A percentile compares a stretch with the other conserved stretches of the same genome.
Evolutionary conservation across 2,113 vertebrate genomes (phyloP).

Genomic region (Leucosticte australis): DNA sequence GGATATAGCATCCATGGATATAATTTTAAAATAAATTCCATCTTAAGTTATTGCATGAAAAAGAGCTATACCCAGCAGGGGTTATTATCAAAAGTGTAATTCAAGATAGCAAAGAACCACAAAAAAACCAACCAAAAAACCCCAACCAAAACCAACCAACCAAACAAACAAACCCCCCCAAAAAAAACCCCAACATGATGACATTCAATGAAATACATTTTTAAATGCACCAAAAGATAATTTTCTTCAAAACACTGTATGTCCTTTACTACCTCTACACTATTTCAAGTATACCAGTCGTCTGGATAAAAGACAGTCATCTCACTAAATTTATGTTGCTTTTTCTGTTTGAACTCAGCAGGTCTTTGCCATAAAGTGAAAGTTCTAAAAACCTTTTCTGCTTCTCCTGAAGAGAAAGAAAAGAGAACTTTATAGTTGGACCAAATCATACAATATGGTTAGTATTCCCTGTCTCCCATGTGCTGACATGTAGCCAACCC

Average conservation of each 20-base stretch:
- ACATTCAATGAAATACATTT: neutral
- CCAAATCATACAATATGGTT: neutral
- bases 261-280: neutral
- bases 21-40: neutral
- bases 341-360: slow-evolving; percentile 31
- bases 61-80: neutral
- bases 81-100: neutral
- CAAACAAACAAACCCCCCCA: too few relatives aligned
- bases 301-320: neutral
- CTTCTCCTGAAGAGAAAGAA: neutral
- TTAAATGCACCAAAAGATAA: neutral
- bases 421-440: neutral
- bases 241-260: neutral
- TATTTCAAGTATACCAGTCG: neutral
- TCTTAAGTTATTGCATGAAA: neutral
- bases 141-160: too few relatives aligned
- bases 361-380: slow-evolving; percentile 7
- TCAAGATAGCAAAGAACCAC: neutral
- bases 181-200: neutral
- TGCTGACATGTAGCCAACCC: slow-evolving; percentile 23
- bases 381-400: neutral
- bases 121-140: neutral
- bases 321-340: slow-evolving; percentile 4
- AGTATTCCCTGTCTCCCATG: slow-evolving; percentile 3
- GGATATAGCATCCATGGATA: neutral